Conservation (phyloP, 2,888 invertebrate species). For the Cremastobaeus sp. region DNA sequence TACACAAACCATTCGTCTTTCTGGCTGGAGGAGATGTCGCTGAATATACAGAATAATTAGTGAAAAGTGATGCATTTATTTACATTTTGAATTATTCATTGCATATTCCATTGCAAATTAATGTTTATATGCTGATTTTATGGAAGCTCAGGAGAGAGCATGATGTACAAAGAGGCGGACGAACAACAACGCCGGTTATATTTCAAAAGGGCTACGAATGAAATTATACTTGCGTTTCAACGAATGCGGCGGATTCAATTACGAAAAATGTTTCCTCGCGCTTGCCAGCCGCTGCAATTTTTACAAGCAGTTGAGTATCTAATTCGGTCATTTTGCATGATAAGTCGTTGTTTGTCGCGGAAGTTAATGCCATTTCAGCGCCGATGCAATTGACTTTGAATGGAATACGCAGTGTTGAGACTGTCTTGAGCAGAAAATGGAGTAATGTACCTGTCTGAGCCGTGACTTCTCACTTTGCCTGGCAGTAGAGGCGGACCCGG, state of each 20-base stretch:
- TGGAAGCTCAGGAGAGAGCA: conserved; percentile 1
- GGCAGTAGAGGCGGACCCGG: conserved; percentile 87
- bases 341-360: too few species aligned
- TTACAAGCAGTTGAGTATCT: too few species aligned
- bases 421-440: too few species aligned
- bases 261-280: conserved; percentile 13
- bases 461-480: conserved; percentile 83
- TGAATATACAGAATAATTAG: conserved; percentile 67
- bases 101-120: conserved; percentile 26
- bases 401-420: too few species aligned
- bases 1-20: conserved; percentile 96
- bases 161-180: conserved; percentile 6
- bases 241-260: conserved; percentile 4
- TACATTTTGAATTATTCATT: conserved; percentile 33
- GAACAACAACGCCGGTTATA: conserved; percentile 9
- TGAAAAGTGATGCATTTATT: conserved; percentile 26
- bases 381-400: too few species aligned
- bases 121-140: conserved; percentile 38
- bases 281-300: too few species aligned
- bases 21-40: conserved; percentile 82
- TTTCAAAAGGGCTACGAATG: conserved; percentile 19
- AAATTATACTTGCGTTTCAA: conserved; percentile 8
- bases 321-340: too few species aligned
- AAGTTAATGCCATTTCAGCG: too few species aligned
- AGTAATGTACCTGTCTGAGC: conserved; percentile 79